These are phyloP conservation scores for Archips crataeganus DNA, from an alignment of 2,888 invertebrate genomes.

Conservation along the genomic window DNA sequence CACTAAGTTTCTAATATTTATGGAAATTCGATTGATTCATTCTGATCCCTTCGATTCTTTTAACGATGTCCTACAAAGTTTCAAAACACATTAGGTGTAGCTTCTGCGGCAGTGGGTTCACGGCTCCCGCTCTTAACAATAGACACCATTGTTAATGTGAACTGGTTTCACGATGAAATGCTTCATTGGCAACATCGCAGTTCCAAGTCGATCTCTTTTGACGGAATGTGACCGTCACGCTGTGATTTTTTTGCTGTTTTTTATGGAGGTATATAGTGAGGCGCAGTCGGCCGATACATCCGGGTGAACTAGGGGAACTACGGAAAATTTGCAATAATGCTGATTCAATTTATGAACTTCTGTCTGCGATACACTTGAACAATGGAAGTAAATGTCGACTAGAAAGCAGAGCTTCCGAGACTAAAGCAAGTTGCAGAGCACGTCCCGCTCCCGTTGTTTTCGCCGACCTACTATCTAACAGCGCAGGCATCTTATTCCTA, in stretches of 20 bases:
- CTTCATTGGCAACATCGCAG: constrained; percentile 63
- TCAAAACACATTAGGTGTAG: constrained; percentile 28
- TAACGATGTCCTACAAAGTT: constrained; percentile 18
- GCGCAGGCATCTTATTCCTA: constrained; percentile 61
- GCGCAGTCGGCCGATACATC: constrained; percentile 59
- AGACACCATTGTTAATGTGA: constrained; percentile 66
- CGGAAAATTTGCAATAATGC: constrained; percentile 25
- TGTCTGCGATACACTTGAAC: constrained; percentile 58
- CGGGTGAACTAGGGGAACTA: constrained; percentile 52
- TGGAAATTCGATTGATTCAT: not conserved
- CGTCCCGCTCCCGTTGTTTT: constrained; percentile 60
- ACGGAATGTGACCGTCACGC: constrained; percentile 60
- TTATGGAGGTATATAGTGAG: constrained; percentile 47
- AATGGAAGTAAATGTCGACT: constrained; percentile 63
- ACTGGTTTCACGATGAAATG: constrained; percentile 68
- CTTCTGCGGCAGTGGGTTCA: constrained; percentile 29
- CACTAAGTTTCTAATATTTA: constrained; percentile 29
- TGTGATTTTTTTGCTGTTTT: constrained; percentile 52
- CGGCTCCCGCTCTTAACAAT: constrained; percentile 55
- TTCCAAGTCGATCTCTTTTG: constrained; percentile 54
- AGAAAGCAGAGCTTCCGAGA: constrained; percentile 67
- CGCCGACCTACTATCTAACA: constrained; percentile 66
- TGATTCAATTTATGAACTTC: constrained; percentile 51
- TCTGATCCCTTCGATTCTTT: not conserved
- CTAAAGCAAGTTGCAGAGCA: constrained; percentile 59